Evolutionary conservation across 2,113 vertebrate genomes (phyloP).

Genomic region (Malurus melanocephalus): DNA sequence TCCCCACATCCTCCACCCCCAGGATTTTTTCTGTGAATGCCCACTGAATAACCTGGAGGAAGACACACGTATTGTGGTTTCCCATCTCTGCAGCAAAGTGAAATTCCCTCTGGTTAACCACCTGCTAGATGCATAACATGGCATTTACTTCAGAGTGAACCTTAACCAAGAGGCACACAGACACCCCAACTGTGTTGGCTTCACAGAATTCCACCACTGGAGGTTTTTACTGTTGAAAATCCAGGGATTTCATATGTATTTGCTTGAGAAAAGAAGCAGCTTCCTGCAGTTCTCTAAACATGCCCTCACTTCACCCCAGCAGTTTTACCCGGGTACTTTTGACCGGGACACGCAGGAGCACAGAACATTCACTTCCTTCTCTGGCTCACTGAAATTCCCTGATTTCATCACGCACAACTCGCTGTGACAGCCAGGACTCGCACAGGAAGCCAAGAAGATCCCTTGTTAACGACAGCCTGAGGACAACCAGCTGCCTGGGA

Average conservation of each 20-base stretch:
- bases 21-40: constrained; percentile 49
- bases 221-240: neutral
- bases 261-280: neutral
- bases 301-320: too few species aligned
- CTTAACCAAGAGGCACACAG: neutral
- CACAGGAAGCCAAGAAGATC: neutral
- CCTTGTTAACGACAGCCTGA: neutral
- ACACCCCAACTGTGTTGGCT: neutral
- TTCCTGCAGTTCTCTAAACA: neutral
- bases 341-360: neutral
- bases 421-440: accelerated
- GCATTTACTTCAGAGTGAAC: neutral
- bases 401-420: neutral
- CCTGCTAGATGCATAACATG: neutral
- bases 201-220: neutral
- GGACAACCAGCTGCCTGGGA: neutral
- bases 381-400: neutral
- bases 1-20: neutral
- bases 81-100: constrained; percentile 13
- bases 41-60: constrained; percentile 47
- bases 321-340: neutral
- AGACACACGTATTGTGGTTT: constrained; percentile 4
- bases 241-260: neutral
- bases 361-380: constrained; percentile 30
- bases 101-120: constrained; percentile 64